Conservation (phyloP, 2,797 vertebrate species). For the Coluber constrictor region DNA sequence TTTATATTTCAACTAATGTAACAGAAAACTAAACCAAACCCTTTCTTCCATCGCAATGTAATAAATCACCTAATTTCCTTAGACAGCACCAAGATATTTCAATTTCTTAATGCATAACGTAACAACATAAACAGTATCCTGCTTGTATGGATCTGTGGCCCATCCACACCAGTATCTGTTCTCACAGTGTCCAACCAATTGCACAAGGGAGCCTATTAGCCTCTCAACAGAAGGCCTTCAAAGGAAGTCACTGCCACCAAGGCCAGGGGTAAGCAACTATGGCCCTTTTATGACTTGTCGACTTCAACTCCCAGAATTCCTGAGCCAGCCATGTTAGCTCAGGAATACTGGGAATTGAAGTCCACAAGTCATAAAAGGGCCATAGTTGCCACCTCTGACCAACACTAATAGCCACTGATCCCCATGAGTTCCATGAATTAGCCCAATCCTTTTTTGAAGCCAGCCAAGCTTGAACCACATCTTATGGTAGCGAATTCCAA, state of each 20-base stretch:
- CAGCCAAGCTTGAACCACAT: background rate
- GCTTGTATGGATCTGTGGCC: background rate
- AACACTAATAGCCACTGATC: background rate
- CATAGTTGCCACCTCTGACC: too few relatives aligned
- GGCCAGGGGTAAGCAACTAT: too few relatives aligned
- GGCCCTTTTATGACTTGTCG: too few relatives aligned
- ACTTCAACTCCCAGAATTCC: too few relatives aligned
- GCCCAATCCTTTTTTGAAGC: background rate
- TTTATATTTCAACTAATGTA: background rate
- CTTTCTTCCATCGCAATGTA: background rate
- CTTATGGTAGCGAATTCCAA: background rate
- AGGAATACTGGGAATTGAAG: too few relatives aligned
- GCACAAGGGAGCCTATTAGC: background rate
- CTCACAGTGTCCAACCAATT: background rate
- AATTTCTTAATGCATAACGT: background rate
- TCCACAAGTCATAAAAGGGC: too few relatives aligned
- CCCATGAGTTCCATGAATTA: background rate
- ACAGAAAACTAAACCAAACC: background rate
- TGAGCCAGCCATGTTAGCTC: too few relatives aligned
- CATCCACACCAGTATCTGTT: background rate
- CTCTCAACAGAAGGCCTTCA: background rate
- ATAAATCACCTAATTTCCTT: background rate
- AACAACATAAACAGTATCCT: background rate
- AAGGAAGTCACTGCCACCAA: background rate
- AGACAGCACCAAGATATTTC: background rate